phyloP scores from a whole-genome alignment of 2,888 invertebrate genomes.

The Tetragnatha montana region DNA sequence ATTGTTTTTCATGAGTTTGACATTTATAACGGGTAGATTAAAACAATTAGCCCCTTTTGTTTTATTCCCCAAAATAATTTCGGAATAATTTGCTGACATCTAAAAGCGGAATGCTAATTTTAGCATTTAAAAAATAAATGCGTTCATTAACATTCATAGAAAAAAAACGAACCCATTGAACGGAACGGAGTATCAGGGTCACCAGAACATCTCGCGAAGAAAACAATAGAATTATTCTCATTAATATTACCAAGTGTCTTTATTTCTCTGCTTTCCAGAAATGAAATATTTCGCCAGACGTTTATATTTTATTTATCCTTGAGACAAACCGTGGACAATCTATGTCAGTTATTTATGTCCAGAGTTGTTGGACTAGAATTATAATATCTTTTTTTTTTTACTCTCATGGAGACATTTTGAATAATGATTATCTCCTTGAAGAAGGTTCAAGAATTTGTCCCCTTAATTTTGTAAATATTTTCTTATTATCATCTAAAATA shows the following conservation, averaged over 20 bases:
- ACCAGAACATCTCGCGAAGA: constrained; percentile 13
- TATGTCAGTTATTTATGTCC: constrained; percentile 1
- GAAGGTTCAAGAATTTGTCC: too few relatives aligned
- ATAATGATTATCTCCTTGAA: too few relatives aligned
- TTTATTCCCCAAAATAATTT: background rate
- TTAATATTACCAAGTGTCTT: constrained; percentile 30
- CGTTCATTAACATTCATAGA: constrained; percentile 3
- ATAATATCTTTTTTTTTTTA: background rate
- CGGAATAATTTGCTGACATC: background rate
- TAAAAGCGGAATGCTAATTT: constrained; percentile 1
- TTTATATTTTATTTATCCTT: constrained; percentile 32
- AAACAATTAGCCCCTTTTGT: constrained; percentile 21
- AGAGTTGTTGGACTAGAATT: background rate
- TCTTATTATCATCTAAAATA: too few relatives aligned
- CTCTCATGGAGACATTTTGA: too few relatives aligned
- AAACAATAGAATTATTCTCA: constrained; percentile 40
- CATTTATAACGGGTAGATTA: constrained; percentile 13
- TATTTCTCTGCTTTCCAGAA: constrained; percentile 25
- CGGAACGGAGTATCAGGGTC: constrained; percentile 39
- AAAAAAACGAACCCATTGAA: constrained; percentile 9
- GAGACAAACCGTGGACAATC: background rate
- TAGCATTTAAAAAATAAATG: constrained; percentile 18
- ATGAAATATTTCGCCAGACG: constrained; percentile 6
- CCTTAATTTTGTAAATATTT: too few relatives aligned
- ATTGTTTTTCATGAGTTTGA: background rate